Evolutionary conservation across 2,113 vertebrate genomes (phyloP).

Genomic region (Actenoides hombroni): DNA sequence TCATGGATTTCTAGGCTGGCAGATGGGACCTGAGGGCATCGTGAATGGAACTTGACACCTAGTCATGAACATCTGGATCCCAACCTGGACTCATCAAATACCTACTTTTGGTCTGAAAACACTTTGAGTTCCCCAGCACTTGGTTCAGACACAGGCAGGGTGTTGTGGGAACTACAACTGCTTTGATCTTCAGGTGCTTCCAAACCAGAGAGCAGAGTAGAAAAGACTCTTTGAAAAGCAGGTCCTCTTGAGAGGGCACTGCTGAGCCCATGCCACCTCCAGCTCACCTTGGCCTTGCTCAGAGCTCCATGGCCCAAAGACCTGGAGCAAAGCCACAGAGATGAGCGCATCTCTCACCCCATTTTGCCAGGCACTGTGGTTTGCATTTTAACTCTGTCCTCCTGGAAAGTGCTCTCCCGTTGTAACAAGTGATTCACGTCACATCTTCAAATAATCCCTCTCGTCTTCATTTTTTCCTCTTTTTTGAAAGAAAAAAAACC

Average conservation of each 20-base stretch:
- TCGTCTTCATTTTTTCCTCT: rapidly evolving
- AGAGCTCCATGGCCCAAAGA: rapidly evolving
- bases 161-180: not conserved
- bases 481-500: not conserved
- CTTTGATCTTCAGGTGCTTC: not conserved
- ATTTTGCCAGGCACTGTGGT: rapidly evolving
- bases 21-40: not conserved
- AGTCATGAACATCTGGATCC: not conserved
- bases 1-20: not conserved
- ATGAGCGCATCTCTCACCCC: not conserved
- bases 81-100: not conserved
- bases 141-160: not conserved
- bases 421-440: not conserved
- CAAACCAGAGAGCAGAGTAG: not conserved
- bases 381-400: not conserved
- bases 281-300: not conserved
- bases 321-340: rapidly evolving
- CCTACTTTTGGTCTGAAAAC: not conserved
- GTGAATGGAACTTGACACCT: rapidly evolving
- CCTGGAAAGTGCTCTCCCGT: not conserved
- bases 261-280: not conserved
- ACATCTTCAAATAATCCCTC: not conserved
- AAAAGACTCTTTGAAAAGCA: not conserved
- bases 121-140: not conserved
- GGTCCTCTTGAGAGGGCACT: not conserved